Base-by-base conservation (phyloP, 2,797 vertebrate genomes). In the Takifugu ocellatus region DNA sequence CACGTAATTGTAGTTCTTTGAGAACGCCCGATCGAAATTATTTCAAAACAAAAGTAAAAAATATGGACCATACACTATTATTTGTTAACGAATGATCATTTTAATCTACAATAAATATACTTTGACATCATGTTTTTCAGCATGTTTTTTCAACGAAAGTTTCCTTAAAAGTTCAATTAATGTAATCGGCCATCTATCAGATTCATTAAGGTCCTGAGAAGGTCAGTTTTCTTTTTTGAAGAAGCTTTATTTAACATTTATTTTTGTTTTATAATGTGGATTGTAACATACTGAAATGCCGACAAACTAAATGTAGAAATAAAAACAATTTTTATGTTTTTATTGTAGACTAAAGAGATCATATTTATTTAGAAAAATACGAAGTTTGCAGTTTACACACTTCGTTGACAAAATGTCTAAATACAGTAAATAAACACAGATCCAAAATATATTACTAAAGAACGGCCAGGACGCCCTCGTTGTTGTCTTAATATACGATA, bases 11-110 rank as follows among this genome's bases (percentile, higher is more conserved):
- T 2, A 11, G 77, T 26, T 61, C 54, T 25, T 1, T 1, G 1
- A 62, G 54, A 80, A 31, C 49, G 86, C 88, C 88, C 78, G 78
- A 64, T 52, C 0, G 54, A 65, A 87, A 84, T 51, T 0, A 62
- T 5, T 1, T 39, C 3, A 12, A 14, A 11, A 25, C 0, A 0
- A 51, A 10, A 14, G 3, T 65, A 8, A 29, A 9, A n/a, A 25
- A 2, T 6, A 0, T 6, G 15, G 0, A 1, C 2, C 9, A 2
- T 24, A 21, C 10, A 0, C 2, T 27, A n/a, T 2, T 7, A 15
- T 24, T 48, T 26, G 31, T 42, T 0, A 26, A 7, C 11, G 29
- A 2, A 42, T 24, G 2, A 2, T 0, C 2, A 9, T 24, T n/a
- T 45, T 7, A 0, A 6, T 0, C 14, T 0, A 0, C 17, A 14